Percentiles rank a stretch among this genome's conserved stretches.
Conservation (phyloP, 2,888 invertebrate species). For the Thysanoteuthis rhombus region DNA sequence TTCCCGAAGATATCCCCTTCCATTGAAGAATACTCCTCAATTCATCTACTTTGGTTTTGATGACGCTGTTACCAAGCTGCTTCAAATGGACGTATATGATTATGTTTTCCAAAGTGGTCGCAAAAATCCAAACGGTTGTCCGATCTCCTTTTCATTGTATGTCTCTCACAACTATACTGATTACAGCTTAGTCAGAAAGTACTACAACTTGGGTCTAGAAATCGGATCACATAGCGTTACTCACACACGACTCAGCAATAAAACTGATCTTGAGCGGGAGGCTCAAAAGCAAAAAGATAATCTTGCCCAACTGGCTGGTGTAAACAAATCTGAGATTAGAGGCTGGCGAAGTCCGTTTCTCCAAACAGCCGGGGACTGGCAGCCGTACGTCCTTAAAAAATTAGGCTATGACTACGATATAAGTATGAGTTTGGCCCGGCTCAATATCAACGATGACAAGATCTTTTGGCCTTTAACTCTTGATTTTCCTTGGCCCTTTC, state of each 20-base stretch:
- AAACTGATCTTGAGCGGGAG: background rate
- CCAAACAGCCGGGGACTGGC: slow-evolving; percentile 27
- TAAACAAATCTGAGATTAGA: background rate
- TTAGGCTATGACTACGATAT: slow-evolving; percentile 34
- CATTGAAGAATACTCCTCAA: slow-evolving; percentile 45
- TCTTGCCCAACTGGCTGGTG: background rate
- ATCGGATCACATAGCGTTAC: slow-evolving; percentile 34
- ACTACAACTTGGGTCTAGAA: slow-evolving; percentile 31
- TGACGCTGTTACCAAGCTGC: slow-evolving; percentile 48
- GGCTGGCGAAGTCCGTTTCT: slow-evolving; percentile 35
- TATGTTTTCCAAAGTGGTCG: slow-evolving; percentile 41
- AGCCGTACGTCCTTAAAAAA: slow-evolving; percentile 16
- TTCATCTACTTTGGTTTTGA: slow-evolving; percentile 57
- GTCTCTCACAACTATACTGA: slow-evolving; percentile 32
- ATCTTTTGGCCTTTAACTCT: slow-evolving; percentile 86
- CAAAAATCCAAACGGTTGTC: slow-evolving; percentile 35
- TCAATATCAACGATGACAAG: background rate
- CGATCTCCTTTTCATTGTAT: slow-evolving; percentile 32
- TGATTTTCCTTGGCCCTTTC: slow-evolving; percentile 71
- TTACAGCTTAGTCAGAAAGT: slow-evolving; percentile 29
- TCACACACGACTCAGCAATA: background rate
- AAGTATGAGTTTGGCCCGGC: background rate
- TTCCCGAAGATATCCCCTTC: background rate
- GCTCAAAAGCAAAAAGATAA: slow-evolving; percentile 31
- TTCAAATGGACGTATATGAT: slow-evolving; percentile 44